phyloP scores from a whole-genome alignment of 1,140 invertebrate species.

The Oryzaephilus surinamensis region DNA sequence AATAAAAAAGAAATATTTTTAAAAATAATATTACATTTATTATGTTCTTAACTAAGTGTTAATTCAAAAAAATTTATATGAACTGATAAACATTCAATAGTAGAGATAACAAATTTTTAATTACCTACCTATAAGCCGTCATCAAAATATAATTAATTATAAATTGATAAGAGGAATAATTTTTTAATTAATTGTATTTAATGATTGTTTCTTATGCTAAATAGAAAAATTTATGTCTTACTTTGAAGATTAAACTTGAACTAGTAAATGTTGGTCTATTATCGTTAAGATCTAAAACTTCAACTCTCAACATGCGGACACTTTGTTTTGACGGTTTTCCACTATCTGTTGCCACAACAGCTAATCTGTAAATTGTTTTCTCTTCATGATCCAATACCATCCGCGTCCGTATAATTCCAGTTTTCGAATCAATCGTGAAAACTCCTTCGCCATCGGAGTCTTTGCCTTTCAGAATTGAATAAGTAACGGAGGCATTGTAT shows the following conservation, averaged over 20 bases:
- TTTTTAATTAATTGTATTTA: no score
- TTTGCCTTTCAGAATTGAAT: conserved; percentile 72
- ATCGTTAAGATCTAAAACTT: conserved; percentile 84
- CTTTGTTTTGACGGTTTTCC: conserved; percentile 72
- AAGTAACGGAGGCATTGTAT: conserved; percentile 77
- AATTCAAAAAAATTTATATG: no score
- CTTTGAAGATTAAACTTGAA: conserved; percentile 75
- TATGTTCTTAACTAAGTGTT: no score
- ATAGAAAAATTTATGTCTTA: no score
- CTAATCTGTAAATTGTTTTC: conserved; percentile 72
- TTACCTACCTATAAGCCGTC: no score
- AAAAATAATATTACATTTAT: no score
- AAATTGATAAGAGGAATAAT: no score
- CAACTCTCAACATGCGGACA: conserved; percentile 69
- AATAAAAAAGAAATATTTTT: no score
- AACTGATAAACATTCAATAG: no score
- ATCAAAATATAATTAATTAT: no score
- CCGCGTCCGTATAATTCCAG: conserved; percentile 79
- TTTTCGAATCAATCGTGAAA: conserved; percentile 76
- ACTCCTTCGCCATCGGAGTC: conserved; percentile 73
- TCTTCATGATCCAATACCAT: conserved; percentile 85
- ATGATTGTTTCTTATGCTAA: no score
- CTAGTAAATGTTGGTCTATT: conserved; percentile 84
- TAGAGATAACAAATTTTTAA: no score
- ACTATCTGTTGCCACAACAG: conserved; percentile 75